Base-by-base conservation (phyloP, 2,888 invertebrate genomes). In the Mimachlamys varia region DNA sequence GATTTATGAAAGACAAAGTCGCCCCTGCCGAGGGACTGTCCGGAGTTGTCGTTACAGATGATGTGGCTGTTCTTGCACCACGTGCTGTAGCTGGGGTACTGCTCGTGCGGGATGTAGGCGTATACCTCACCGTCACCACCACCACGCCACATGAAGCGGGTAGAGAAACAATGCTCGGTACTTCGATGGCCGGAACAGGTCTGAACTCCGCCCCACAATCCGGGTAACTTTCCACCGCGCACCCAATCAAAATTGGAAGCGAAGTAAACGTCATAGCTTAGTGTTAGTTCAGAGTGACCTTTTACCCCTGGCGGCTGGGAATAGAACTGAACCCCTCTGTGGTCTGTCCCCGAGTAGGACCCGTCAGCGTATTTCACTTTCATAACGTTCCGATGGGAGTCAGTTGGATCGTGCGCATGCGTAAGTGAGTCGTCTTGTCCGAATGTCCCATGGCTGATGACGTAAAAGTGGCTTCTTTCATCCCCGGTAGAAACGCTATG, bases 91-190 rank as follows among this genome's bases (percentile, higher is more conserved):
- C 89, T 88, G 0, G 90, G 90, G 4, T 91, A 50, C 88, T 93
- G 93, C 33, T 89, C 89, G 53, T 93, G 92, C 4, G 94, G 93
- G 27, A 94, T 93, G 89, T 95, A 95, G n/a, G 94, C 92, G 88
- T 95, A 95, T 15, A 95, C n/a, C 90, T 95, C 95, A 0, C 95
- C 95, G 50, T 94, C 94, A 4, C 95, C 95, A 19, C 93, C 58
- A 13, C 89, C 44, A 0, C 95, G 91, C 95, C 94, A 95, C 95
- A 95, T 95, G 27, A 95, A 92, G 13, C 95, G 89, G 0, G 94
- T 94, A 17, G 95, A 94, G 89, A 95, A 94, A 87, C 95, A 95
- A 76, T 92, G 91, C 37, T 93, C 92, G 5, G 94, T 91, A 33
- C n/a, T n/a, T 44, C 93, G 90, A 19, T 94, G 95, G 10, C 95